Percentiles rank a stretch among this genome's conserved stretches.
Evolutionary conservation across 2,888 invertebrate species (phyloP).

Genomic region (Temnothorax rugatulus): DNA sequence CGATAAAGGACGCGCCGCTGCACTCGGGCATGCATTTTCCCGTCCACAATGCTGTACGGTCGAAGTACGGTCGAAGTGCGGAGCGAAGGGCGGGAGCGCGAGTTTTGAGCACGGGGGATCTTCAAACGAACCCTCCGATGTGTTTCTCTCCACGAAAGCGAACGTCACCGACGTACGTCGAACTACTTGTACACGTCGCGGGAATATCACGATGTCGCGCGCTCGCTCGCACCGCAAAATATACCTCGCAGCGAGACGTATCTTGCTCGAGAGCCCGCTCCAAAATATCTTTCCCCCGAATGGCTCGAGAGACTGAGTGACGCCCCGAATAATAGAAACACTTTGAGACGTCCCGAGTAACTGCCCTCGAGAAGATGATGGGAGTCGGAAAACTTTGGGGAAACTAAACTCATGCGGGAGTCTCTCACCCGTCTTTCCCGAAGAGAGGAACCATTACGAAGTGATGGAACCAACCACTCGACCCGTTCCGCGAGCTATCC

Average conservation of each 20-base stretch:
- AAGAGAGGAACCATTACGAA: slow-evolving; percentile 17
- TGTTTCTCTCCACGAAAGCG: slow-evolving; percentile 49
- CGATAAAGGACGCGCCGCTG: slow-evolving; percentile 61
- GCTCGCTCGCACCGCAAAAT: background rate
- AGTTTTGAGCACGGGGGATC: slow-evolving; percentile 72
- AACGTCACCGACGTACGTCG: slow-evolving; percentile 33
- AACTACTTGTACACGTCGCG: background rate
- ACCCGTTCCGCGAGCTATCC: slow-evolving; percentile 14
- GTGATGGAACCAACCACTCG: slow-evolving; percentile 13
- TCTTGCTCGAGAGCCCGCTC: background rate
- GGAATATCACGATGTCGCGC: background rate
- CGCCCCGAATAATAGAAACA: slow-evolving; percentile 43
- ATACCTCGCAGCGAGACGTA: background rate
- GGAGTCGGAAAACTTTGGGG: slow-evolving; percentile 49
- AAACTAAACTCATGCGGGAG: slow-evolving; percentile 39
- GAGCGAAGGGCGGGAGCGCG: slow-evolving; percentile 56
- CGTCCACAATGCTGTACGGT: slow-evolving; percentile 66
- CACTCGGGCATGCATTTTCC: slow-evolving; percentile 66
- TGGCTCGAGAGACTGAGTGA: slow-evolving; percentile 37
- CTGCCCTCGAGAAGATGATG: slow-evolving; percentile 31
- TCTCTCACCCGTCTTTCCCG: background rate
- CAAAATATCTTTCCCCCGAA: slow-evolving; percentile 25
- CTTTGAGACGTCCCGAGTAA: slow-evolving; percentile 40
- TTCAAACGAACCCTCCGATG: slow-evolving; percentile 63
- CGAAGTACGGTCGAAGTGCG: slow-evolving; percentile 35